A percentile compares a stretch with the other conserved stretches of the same genome.
These are phyloP conservation scores for Macrophya alboannulata DNA, from an alignment of 2,888 invertebrate genomes.

Conservation along the genomic window DNA sequence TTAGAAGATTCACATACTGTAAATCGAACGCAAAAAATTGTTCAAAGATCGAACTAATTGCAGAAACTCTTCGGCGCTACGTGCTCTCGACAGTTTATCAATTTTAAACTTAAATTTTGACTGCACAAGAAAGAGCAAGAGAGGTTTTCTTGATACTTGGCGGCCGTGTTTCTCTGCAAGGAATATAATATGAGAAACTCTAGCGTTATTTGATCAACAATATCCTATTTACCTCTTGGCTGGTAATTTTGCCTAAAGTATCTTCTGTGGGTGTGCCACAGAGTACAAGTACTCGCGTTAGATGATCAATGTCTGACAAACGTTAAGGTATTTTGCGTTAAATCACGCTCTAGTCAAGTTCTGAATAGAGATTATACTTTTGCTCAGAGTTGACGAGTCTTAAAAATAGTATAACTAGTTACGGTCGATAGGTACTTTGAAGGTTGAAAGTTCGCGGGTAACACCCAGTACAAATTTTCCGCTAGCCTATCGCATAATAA, in stretches of 20 bases:
- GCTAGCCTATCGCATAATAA: not conserved
- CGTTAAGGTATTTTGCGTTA: conserved; percentile 75
- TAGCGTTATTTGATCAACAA: conserved; percentile 4
- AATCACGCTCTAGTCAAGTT: conserved; percentile 15
- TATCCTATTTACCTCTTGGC: conserved; percentile 88
- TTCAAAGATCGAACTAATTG: not conserved
- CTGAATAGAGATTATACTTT: conserved; percentile 18
- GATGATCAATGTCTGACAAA: conserved; percentile 92
- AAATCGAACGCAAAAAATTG: not conserved
- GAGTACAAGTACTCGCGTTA: conserved; percentile 93
- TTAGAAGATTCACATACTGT: not conserved
- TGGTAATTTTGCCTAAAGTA: conserved; percentile 92
- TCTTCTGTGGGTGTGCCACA: conserved; percentile 93
- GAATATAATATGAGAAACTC: not conserved
- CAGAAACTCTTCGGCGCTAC: not conserved
- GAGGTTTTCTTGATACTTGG: not conserved
- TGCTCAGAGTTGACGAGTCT: conserved; percentile 11
- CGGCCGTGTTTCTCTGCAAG: not conserved
- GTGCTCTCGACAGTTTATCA: not conserved
- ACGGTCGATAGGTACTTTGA: not conserved
- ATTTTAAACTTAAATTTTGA: conserved; percentile 45
- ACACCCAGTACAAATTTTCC: not conserved
- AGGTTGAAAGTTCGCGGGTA: not conserved
- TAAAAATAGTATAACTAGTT: not conserved
- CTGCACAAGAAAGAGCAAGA: conserved; percentile 21